Percentiles rank a stretch among this genome's conserved stretches.
phyloP scores from a whole-genome alignment of 1,140 invertebrate species.

The Chironomus striatipennis region DNA sequence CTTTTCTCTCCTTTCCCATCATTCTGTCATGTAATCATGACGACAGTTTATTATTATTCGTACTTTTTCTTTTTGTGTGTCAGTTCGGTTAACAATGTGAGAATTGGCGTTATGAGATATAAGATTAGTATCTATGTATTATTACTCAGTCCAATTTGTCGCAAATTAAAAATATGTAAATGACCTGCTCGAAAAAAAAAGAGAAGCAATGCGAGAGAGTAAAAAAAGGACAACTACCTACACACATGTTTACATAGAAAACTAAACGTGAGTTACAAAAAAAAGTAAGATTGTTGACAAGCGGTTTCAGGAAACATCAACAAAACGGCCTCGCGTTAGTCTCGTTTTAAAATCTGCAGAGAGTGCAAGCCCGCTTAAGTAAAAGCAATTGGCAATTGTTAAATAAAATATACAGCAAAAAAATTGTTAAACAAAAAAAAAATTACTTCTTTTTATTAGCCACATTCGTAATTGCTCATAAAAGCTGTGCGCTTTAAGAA shows the following conservation, averaged over 20 bases:
- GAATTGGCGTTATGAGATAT: too few species aligned
- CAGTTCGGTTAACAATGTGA: too few species aligned
- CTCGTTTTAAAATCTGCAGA: conserved; percentile 3
- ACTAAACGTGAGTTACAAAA: too few species aligned
- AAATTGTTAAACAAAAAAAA: background rate
- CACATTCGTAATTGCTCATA: too few species aligned
- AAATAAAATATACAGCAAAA: too few species aligned
- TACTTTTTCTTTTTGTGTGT: too few species aligned
- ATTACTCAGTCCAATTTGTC: background rate
- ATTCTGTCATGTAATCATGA: too few species aligned
- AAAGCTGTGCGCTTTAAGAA: too few species aligned
- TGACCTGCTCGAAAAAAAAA: background rate
- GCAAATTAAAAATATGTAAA: background rate
- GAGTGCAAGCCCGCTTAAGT: background rate
- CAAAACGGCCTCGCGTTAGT: conserved; percentile 4
- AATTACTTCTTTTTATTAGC: too few species aligned
- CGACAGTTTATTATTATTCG: too few species aligned
- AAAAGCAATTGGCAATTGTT: background rate
- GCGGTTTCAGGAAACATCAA: background rate
- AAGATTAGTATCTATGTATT: too few species aligned
- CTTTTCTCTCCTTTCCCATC: too few species aligned
- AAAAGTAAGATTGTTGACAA: background rate
- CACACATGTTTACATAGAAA: background rate
- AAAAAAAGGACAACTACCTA: conserved; percentile 7
- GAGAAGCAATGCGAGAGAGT: background rate